Evolutionary conservation across 2,797 vertebrate genomes (phyloP).

Genomic region (Setipinna tenuifilis): DNA sequence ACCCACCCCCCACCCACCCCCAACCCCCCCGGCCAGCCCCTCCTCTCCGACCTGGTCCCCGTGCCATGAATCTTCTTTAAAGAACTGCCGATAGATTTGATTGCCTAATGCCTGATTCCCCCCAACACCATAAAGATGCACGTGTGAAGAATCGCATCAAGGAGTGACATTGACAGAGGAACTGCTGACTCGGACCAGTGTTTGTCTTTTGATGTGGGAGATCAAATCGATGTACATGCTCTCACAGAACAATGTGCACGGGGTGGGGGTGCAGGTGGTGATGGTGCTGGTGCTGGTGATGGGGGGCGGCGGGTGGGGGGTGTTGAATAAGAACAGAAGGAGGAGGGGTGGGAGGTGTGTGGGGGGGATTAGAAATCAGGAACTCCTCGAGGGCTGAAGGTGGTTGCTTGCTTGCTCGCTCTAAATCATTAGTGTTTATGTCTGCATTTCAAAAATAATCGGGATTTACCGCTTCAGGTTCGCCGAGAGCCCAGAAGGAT

Average conservation of each 20-base stretch:
- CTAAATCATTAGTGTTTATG: slow-evolving; percentile 76
- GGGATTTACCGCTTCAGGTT: slow-evolving; percentile 64
- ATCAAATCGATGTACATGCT: slow-evolving; percentile 98
- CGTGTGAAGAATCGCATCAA: slow-evolving; percentile 93
- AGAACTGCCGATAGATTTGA: slow-evolving; percentile 98
- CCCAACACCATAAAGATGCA: slow-evolving; percentile 84
- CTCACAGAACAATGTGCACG: slow-evolving; percentile 84
- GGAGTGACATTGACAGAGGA: slow-evolving; percentile 99
- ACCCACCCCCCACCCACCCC: slow-evolving; percentile 56
- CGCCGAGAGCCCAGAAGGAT: slow-evolving; percentile 39
- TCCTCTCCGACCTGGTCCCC: slow-evolving; percentile 75
- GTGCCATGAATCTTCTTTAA: slow-evolving; percentile 95
- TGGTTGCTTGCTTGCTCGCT: slow-evolving; percentile 65
- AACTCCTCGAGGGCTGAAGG: slow-evolving; percentile 70
- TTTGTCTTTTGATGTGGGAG: slow-evolving; percentile 99
- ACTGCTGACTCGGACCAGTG: slow-evolving; percentile 99
- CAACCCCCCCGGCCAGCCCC: slow-evolving; percentile 16
- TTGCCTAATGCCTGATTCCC: slow-evolving; percentile 90
- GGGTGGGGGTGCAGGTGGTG: slow-evolving; percentile 25
- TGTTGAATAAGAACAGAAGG: slow-evolving; percentile 70
- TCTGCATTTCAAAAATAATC: slow-evolving; percentile 73
- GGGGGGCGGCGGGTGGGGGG: slow-evolving; percentile 59
- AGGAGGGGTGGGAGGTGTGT: slow-evolving; percentile 8
- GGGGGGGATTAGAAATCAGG: slow-evolving; percentile 93
- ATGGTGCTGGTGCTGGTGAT: not conserved